Evolutionary conservation across 2,888 invertebrate species (phyloP).

Genomic region (Charanyca ferruginea): DNA sequence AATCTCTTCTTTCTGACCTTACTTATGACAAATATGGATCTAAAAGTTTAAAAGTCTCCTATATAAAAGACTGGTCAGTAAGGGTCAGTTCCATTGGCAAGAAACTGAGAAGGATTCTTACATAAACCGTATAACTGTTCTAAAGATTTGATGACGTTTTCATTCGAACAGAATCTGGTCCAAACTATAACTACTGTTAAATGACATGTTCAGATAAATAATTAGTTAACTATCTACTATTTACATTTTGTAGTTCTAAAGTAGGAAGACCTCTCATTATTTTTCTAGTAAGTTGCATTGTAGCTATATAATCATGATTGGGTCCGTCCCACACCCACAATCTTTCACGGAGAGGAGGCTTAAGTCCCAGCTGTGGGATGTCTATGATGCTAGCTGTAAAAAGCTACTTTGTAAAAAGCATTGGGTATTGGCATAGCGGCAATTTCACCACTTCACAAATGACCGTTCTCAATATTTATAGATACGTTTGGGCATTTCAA

Average conservation of each 20-base stretch:
- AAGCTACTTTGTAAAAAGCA: slow-evolving; percentile 12
- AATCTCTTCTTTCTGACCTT: neutral
- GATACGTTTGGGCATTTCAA: slow-evolving; percentile 88
- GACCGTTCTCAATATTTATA: slow-evolving; percentile 80
- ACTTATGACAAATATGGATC: neutral
- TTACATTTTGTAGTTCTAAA: too few species aligned
- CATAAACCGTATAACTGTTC: neutral
- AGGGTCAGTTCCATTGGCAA: neutral
- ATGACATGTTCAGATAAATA: too few species aligned
- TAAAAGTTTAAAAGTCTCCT: neutral
- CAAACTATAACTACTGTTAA: too few species aligned
- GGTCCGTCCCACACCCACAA: too few species aligned
- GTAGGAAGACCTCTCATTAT: too few species aligned
- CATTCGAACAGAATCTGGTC: too few species aligned
- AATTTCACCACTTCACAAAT: slow-evolving; percentile 52
- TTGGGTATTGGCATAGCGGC: slow-evolving; percentile 37
- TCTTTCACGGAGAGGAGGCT: neutral
- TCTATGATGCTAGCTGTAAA: neutral
- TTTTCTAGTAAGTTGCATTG: neutral
- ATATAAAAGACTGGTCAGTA: slow-evolving; percentile 1
- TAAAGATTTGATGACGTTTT: too few species aligned
- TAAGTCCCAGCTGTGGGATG: neutral
- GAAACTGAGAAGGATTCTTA: neutral
- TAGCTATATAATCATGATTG: too few species aligned
- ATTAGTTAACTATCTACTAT: too few species aligned